Base-by-base conservation (phyloP, 1,140 invertebrate genomes). In the Teleogryllus occipitalis region DNA sequence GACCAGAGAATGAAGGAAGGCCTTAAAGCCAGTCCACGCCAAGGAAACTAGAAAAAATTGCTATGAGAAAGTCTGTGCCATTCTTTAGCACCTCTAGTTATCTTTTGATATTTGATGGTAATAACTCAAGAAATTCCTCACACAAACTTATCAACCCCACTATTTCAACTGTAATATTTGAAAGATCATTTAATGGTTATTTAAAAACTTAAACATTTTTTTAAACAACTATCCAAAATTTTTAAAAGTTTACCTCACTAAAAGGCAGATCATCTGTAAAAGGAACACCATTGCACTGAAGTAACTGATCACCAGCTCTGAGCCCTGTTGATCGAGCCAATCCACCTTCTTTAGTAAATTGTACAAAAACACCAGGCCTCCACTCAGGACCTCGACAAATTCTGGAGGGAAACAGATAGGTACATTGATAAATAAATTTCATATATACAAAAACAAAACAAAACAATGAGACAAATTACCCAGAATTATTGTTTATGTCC, bases 281-380 rank as follows among this genome's bases (percentile, higher is more conserved):
- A 82, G 91, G 90, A 49, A 92, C 89, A 82, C 94, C 95, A 85
- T 98, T 98, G 85, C 96, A 97, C 83, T 93, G 92, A 22, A 97
- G 85, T 75, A 98, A 96, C 85, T 98, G 95, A 86, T 98, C 97
- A 1, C 96, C 96, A 0, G 95, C 93, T 84, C 95, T 90, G 12
- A 98, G 86, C 0, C 96, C 96, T 6, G 94, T 93, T 81, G 95
- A 93, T 78, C 94, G 87, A 0, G 96, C 96, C 77, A 97, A 91
- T 47, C 96, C 95, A 3, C 92, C 93, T 82, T 95, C 93, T 85
- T 95, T 93, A n/a, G 96, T 96, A 82, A 95, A 95, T 88, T 98
- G 93, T 10, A 97, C 91, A 84, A 94, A 97, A 80, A 97, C 95
- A 14, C 95, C 95, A 1, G 94, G 94, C 83, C 92, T 92, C 89